Evolutionary conservation across 2,797 vertebrate species (phyloP).

Genomic region (Gila robusta): DNA sequence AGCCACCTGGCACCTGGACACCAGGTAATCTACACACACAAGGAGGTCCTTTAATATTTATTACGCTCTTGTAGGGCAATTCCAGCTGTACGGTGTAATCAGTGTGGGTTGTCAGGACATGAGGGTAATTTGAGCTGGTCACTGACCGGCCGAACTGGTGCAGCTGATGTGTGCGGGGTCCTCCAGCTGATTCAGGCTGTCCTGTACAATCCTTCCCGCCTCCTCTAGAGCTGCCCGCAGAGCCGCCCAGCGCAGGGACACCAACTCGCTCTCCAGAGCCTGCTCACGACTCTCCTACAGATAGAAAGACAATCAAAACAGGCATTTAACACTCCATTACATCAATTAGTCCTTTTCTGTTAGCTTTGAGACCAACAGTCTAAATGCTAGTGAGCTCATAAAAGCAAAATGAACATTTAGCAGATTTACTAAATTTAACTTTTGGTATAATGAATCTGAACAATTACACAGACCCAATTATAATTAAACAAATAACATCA

Average conservation of each 20-base stretch:
- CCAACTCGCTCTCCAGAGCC: conserved; percentile 76
- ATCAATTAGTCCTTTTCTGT: not conserved
- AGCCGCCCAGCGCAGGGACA: conserved; percentile 78
- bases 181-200: conserved; percentile 85
- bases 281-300: conserved; percentile 81
- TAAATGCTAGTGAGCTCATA: not conserved
- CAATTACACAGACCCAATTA: not conserved
- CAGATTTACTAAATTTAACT: not conserved
- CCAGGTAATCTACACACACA: conserved; percentile 87
- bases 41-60: conserved; percentile 37
- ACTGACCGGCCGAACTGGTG: conserved; percentile 87
- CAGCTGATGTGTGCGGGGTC: conserved; percentile 89
- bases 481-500: not conserved
- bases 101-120: not conserved
- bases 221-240: conserved; percentile 80
- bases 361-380: not conserved
- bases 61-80: not conserved
- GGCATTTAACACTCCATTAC: not conserved
- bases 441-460: not conserved
- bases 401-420: not conserved
- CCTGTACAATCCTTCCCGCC: conserved; percentile 84
- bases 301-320: not conserved
- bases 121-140: not conserved
- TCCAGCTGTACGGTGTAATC: not conserved
- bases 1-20: conserved; percentile 84